phyloP scores from a whole-genome alignment of 2,888 invertebrate genomes.

The Patella caerulea region DNA sequence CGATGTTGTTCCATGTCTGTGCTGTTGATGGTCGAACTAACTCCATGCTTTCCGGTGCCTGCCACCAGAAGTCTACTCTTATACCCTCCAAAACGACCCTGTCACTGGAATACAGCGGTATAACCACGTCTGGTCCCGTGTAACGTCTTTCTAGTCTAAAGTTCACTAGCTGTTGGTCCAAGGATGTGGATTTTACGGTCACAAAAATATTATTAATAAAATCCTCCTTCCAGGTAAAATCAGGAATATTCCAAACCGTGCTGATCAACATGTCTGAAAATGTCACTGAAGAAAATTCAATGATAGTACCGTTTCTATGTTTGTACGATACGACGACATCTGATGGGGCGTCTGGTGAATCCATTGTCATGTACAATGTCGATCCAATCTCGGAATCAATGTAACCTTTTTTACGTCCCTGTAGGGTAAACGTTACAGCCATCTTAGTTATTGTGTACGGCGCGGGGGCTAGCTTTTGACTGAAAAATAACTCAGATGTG shows the following conservation, averaged over 20 bases:
- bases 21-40: background rate
- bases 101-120: conserved; percentile 35
- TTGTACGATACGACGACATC: conserved; percentile 35
- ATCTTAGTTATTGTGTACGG: conserved; percentile 16
- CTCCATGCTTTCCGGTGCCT: conserved; percentile 46
- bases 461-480: conserved; percentile 7
- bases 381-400: conserved; percentile 51
- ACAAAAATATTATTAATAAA: conserved; percentile 39
- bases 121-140: conserved; percentile 32
- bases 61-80: conserved; percentile 52
- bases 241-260: conserved; percentile 37
- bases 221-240: conserved; percentile 45
- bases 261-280: conserved; percentile 23
- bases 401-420: conserved; percentile 41
- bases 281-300: conserved; percentile 14
- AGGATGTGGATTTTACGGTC: conserved; percentile 25
- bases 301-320: conserved; percentile 31
- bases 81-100: conserved; percentile 44
- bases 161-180: conserved; percentile 31
- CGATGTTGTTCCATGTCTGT: conserved; percentile 38
- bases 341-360: conserved; percentile 15
- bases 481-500: conserved; percentile 22
- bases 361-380: conserved; percentile 29
- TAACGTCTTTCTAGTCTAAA: conserved; percentile 40
- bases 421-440: conserved; percentile 33